Conservation (phyloP, 2,797 vertebrate species). For the Oreochromis mossambicus region DNA sequence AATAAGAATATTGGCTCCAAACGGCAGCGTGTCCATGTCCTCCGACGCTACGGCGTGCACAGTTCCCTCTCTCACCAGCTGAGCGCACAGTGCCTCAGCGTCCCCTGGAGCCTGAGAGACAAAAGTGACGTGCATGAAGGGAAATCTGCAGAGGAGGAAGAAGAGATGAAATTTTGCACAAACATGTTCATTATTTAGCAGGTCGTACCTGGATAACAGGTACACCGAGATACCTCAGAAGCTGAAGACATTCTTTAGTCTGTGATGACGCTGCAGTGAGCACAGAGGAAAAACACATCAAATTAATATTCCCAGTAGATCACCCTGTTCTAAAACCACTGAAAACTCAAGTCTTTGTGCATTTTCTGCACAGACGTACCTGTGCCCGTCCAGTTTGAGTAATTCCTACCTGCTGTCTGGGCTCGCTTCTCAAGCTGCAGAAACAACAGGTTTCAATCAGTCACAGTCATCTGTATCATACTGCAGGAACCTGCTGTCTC, state of each 20-base stretch:
- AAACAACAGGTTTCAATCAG: not conserved
- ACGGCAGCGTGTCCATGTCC: constrained; percentile 85
- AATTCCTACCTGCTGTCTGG: constrained; percentile 49
- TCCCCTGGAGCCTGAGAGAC: constrained; percentile 77
- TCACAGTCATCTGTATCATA: not conserved
- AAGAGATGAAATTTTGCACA: not conserved
- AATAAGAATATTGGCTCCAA: constrained; percentile 76
- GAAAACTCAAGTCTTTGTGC: not conserved
- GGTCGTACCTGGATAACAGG: constrained; percentile 75
- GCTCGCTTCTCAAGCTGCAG: constrained; percentile 77
- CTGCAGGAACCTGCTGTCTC: not conserved
- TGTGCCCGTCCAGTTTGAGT: constrained; percentile 24
- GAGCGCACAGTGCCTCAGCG: constrained; percentile 80
- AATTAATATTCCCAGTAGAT: not conserved
- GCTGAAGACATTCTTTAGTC: constrained; percentile 64
- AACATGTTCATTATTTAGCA: not conserved
- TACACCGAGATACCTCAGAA: constrained; percentile 78
- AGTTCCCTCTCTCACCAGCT: constrained; percentile 65
- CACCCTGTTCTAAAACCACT: not conserved
- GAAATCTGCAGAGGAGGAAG: not conserved
- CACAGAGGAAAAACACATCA: not conserved
- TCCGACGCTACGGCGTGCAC: constrained; percentile 81
- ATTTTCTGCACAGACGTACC: constrained; percentile 40
- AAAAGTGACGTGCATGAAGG: not conserved
- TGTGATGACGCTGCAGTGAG: constrained; percentile 54